These are phyloP conservation scores for Amphipyra tragopoginis DNA, from an alignment of 2,888 invertebrate species.

Conservation along the genomic window DNA sequence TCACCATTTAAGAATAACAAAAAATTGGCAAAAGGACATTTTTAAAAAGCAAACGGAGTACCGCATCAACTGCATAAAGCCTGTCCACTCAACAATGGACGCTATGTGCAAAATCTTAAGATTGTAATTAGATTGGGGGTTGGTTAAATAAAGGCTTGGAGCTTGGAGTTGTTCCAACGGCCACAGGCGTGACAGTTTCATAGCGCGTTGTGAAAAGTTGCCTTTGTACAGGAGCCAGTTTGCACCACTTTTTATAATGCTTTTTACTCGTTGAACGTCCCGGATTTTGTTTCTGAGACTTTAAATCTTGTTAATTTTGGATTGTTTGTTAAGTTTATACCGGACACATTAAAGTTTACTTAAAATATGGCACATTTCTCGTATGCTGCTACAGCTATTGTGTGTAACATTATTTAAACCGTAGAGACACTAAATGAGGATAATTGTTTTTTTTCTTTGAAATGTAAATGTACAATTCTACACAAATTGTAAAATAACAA, in stretches of 20 bases:
- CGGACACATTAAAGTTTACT: slow-evolving; percentile 26
- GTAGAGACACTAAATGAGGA: not conserved
- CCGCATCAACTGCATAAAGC: slow-evolving; percentile 38
- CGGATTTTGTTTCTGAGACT: slow-evolving; percentile 54
- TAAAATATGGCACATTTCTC: slow-evolving; percentile 19
- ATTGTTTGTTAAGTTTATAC: slow-evolving; percentile 46
- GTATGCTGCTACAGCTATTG: slow-evolving; percentile 12
- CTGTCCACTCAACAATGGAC: slow-evolving; percentile 26
- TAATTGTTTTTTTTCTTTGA: slow-evolving; percentile 10
- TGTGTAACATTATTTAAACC: not conserved
- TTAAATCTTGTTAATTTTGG: slow-evolving; percentile 61
- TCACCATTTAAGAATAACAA: slow-evolving; percentile 44
- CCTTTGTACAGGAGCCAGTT: slow-evolving; percentile 64
- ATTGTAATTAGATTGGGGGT: slow-evolving; percentile 36
- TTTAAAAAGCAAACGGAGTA: slow-evolving; percentile 40
- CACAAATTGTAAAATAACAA: slow-evolving; percentile 15
- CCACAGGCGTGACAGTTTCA: slow-evolving; percentile 72
- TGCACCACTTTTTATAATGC: slow-evolving; percentile 56
- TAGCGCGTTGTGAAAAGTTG: slow-evolving; percentile 71
- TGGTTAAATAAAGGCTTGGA: slow-evolving; percentile 41
- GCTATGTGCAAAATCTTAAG: slow-evolving; percentile 34
- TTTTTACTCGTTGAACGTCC: slow-evolving; percentile 58
- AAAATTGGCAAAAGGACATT: slow-evolving; percentile 50
- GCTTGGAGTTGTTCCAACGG: slow-evolving; percentile 61
- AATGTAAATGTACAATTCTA: not conserved